Base-by-base conservation (phyloP, 2,113 vertebrate species). In the Burhinus oedicnemus region DNA sequence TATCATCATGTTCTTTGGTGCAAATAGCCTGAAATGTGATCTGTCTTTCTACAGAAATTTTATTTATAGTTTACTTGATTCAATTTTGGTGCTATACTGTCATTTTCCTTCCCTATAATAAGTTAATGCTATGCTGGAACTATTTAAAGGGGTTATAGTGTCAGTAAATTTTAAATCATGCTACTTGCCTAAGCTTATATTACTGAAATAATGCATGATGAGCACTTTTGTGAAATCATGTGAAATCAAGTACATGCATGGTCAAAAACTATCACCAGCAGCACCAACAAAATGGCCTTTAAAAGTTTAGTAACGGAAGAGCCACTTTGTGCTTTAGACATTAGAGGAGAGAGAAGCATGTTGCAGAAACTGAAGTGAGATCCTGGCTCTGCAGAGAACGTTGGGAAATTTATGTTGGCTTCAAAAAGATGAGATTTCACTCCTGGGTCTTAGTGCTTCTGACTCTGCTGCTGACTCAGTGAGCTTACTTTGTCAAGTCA, bases 161-260 rank as follows among this genome's bases (percentile, higher is more conserved):
- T 89, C 26, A 5, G 68, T 92, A 93, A 91, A 84, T 87, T 95
- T 95, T 91, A 89, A 87, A 93, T 85, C 70, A 30, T 82, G 29
- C 54, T 85, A 58, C 74, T 94, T 90, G 51, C 51, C 51, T 72
- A 83, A 87, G 51, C 52, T 83, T 66, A 8, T 61, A 51, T 87
- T 84, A 80, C 51, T 72, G 80, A 82, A 83, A 78, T 87, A 93
- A 85, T 88, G 68, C 55, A 68, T 75, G 81, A 87, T 89, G 69
- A 89, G 29, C n/a, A 55, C 42, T 75, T 91, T 20, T 40, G 45
- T 85, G 49, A 96, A 96, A 93, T 89, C 49, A 60, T 66, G 45
- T 79, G 60, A 70, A 72, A 93, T 85, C 40, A 65, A 72, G 44
- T 70, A 51, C 47, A 22, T 6, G 16, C 62, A 23, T 54, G 49